Percentiles rank a stretch among this genome's conserved stretches.
phyloP scores from a whole-genome alignment of 2,797 vertebrate species.

The Botia kubotai region DNA sequence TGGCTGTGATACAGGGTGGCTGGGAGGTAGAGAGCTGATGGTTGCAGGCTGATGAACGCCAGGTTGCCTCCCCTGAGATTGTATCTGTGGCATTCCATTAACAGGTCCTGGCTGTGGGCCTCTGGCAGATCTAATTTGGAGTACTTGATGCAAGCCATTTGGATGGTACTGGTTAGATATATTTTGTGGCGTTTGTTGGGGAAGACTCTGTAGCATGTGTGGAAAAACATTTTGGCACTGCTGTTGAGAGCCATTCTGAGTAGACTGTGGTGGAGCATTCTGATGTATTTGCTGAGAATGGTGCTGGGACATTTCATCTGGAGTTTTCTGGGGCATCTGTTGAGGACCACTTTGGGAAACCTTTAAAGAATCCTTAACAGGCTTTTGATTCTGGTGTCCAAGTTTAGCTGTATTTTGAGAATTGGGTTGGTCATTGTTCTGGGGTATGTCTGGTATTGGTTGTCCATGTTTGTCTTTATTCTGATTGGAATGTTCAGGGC shows the following conservation, averaged over 20 bases:
- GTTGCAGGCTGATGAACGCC: conserved; percentile 70
- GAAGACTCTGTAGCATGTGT: conserved; percentile 28
- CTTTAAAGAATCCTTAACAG: conserved; percentile 35
- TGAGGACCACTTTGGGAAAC: conserved; percentile 21
- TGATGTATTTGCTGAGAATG: conserved; percentile 26
- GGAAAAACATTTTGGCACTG: conserved; percentile 36
- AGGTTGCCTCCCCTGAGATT: conserved; percentile 63
- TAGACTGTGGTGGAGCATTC: conserved; percentile 6
- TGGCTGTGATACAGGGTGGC: conserved; percentile 72
- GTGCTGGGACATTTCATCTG: conserved; percentile 10
- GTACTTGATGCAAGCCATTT: conserved; percentile 44
- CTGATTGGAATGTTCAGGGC: conserved; percentile 50
- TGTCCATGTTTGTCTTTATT: conserved; percentile 50
- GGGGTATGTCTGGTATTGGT: conserved; percentile 21
- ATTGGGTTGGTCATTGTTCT: conserved; percentile 13
- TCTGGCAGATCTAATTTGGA: conserved; percentile 45
- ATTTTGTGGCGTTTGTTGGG: conserved; percentile 42
- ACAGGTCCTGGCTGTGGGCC: conserved; percentile 62
- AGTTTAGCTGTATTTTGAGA: conserved; percentile 22
- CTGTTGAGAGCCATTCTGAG: conserved; percentile 25
- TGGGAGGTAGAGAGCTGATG: conserved; percentile 72
- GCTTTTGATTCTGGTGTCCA: conserved; percentile 32
- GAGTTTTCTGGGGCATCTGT: conserved; percentile 26
- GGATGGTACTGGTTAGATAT: conserved; percentile 51
- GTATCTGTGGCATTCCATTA: conserved; percentile 65